Conservation (phyloP, 2,113 vertebrate genomes). For the Synchiropus splendidus region DNA sequence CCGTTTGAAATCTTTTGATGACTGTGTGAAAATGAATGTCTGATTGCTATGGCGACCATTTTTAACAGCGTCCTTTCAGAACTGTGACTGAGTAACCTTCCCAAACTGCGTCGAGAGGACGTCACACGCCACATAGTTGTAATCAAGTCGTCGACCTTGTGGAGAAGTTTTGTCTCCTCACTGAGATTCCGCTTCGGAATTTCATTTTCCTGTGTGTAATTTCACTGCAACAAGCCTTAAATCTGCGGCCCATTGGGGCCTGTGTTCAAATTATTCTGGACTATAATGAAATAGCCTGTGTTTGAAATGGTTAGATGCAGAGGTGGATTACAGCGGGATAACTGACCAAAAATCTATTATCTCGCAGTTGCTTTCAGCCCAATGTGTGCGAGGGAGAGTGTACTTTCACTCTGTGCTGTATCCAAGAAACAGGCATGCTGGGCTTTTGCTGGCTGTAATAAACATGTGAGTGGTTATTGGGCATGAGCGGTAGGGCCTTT, state of each 20-base stretch:
- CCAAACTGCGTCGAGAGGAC: constrained; percentile 5
- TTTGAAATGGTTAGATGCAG: not conserved
- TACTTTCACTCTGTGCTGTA: constrained; percentile 7
- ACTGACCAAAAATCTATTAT: constrained; percentile 18
- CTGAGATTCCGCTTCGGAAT: too few species aligned
- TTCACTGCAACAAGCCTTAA: too few species aligned
- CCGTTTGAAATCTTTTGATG: constrained; percentile 38
- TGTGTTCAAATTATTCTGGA: too few species aligned
- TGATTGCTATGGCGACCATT: constrained; percentile 51
- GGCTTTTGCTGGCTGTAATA: constrained; percentile 15
- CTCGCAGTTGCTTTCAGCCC: constrained; percentile 2
- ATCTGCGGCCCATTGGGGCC: too few species aligned
- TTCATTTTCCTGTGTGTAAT: too few species aligned
- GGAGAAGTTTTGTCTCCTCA: too few species aligned
- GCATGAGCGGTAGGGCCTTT: constrained; percentile 37
- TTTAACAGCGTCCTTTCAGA: constrained; percentile 20
- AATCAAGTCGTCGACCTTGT: too few species aligned
- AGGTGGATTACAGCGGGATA: constrained; percentile 7
- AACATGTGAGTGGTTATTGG: constrained; percentile 28
- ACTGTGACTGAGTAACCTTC: constrained; percentile 13
- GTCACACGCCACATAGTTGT: constrained; percentile 2
- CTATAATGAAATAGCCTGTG: too few species aligned
- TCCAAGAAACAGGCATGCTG: constrained; percentile 28
- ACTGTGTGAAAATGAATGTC: constrained; percentile 45
- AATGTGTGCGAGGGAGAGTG: not conserved